Evolutionary conservation across 1,140 invertebrate genomes (phyloP), one percentile per base, ranked within the genome.

Genomic region (Grapholita molesta): DNA sequence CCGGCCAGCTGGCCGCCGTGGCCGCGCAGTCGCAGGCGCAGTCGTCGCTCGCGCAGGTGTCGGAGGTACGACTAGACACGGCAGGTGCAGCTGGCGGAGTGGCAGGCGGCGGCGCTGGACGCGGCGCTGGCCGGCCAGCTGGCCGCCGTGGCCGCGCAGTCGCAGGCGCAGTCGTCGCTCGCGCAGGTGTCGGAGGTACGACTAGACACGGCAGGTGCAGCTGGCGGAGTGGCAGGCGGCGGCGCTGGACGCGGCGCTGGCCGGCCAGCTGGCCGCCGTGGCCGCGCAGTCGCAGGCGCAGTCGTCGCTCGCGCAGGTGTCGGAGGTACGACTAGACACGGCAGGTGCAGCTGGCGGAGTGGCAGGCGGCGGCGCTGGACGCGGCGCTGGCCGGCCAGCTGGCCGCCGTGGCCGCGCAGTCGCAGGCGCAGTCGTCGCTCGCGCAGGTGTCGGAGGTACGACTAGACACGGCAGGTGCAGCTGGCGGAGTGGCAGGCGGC

Each of bases 331-430:
- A 76, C 0, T n/a, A n/a, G n/a, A n/a, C n/a, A n/a, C n/a, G n/a
- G n/a, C n/a, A n/a, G n/a, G n/a, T n/a, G n/a, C n/a, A n/a, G n/a
- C n/a, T n/a, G n/a, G n/a, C n/a, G n/a, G n/a, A n/a, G n/a, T n/a
- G n/a, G n/a, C n/a, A n/a, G n/a, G n/a, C n/a, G n/a, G n/a, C n/a
- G n/a, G n/a, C n/a, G n/a, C n/a, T n/a, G n/a, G n/a, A n/a, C n/a
- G n/a, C n/a, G n/a, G n/a, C n/a, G n/a, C n/a, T n/a, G n/a, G n/a
- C n/a, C n/a, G n/a, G n/a, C n/a, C n/a, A n/a, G n/a, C n/a, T n/a
- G n/a, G n/a, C n/a, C n/a, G n/a, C 88, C 0, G 87, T 95, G 57
- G 94, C 95, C 68, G 77, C 92, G 89, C 94, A 3, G 90, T 95
- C 25, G 92, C 92, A 71, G 89, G 92, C n/a, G 75, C 84, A 3